Conservation (phyloP, 2,797 vertebrate genomes). For the Muscicapa comitata region DNA sequence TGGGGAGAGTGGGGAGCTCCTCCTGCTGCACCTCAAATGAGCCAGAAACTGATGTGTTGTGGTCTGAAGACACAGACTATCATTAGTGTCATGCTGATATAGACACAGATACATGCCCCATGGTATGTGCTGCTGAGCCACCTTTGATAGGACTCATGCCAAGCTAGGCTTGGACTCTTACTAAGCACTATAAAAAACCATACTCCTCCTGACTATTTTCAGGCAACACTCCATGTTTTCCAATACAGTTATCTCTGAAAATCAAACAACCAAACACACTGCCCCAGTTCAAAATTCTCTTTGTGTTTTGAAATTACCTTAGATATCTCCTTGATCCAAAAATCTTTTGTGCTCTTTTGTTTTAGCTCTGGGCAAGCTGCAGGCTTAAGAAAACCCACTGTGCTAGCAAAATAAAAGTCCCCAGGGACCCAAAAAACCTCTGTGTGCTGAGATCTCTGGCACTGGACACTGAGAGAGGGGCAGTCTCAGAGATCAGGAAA, state of each 20-base stretch:
- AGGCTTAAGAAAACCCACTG: background rate
- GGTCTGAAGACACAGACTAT: background rate
- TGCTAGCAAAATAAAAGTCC: background rate
- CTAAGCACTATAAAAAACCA: background rate
- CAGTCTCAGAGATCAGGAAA: background rate
- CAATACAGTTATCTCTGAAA: background rate
- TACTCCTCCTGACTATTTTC: background rate
- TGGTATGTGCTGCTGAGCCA: background rate
- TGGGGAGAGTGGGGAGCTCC: background rate
- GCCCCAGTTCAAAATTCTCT: background rate
- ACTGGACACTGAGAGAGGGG: accelerated
- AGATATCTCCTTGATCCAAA: background rate
- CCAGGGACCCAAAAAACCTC: background rate
- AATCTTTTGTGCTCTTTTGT: background rate
- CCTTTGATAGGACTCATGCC: background rate
- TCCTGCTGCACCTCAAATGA: background rate
- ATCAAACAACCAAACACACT: background rate
- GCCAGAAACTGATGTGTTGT: background rate
- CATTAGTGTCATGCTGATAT: background rate
- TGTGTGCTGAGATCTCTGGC: background rate
- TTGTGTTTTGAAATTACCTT: background rate
- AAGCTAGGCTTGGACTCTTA: background rate
- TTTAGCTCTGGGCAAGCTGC: background rate
- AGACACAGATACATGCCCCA: background rate
- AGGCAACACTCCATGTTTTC: background rate